Evolutionary conservation across 1,140 invertebrate genomes (phyloP), one percentile per base, ranked within the genome.

Genomic region (Drosophila suzukii): DNA sequence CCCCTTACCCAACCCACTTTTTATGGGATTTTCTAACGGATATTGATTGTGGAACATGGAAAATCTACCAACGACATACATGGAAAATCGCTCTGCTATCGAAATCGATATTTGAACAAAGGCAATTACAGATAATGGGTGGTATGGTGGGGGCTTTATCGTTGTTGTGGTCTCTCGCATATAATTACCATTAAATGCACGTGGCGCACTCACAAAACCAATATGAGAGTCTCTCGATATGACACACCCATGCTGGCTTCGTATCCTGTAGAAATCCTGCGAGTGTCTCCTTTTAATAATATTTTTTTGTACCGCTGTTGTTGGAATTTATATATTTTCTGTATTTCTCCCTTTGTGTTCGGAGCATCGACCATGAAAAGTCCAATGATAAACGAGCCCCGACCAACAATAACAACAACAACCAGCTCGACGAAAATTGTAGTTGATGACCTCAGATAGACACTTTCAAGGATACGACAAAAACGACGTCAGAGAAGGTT

Each of bases 401-500:
- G 53, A 68, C 57, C 61, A 57, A 27, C 56, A 55, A n/a, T 56
- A 51, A 47, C 43, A 70, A 47, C 43, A 70, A 55, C 49, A 66
- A 50, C 43, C 34, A 50, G 67, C 82, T 54, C 56, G 43, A 74
- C 73, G 66, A 63, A 85, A 81, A 81, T 81, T 86, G 80, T 89
- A 67, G 80, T 89, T 89, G 84, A 89, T 89, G 85, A 89, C 84
- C 84, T 89, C 84, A 75, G 84, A 89, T 79, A 89, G 85, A 90
- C 74, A 65, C 66, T 75, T 78, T 90, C 84, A 89, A 89, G 84
- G 84, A 89, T 89, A 90, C 61, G 60, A 53, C 60, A 53, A 61
- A 63, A 65, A 65, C 65, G 65, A 68, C 39, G 76, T 41, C 67
- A 71, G 51, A 54, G 58, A 62, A 50, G 72, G 71, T 44, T 75